Evolutionary conservation across 2,113 vertebrate species (phyloP).

Genomic region (Salvelinus sp.): DNA sequence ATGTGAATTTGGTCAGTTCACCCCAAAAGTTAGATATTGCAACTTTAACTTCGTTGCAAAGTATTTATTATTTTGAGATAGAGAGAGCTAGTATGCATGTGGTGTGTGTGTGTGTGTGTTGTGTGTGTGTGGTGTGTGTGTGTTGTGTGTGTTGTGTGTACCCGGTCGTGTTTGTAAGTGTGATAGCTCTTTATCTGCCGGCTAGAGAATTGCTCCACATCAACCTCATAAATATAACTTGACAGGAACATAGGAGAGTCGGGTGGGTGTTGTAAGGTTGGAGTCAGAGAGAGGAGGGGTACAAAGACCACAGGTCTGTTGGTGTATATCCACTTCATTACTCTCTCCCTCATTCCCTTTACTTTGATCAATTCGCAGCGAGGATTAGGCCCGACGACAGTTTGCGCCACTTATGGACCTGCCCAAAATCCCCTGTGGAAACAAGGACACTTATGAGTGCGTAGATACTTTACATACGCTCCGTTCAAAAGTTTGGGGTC

Average conservation of each 20-base stretch:
- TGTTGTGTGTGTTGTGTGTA: conserved; percentile 24
- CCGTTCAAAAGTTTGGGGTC: too few species aligned
- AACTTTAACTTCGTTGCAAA: too few species aligned
- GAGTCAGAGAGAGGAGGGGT: not conserved
- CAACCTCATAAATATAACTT: conserved; percentile 31
- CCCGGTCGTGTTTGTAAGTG: conserved; percentile 18
- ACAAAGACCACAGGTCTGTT: not conserved
- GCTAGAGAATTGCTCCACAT: conserved; percentile 3
- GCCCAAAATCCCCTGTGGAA: conserved; percentile 82
- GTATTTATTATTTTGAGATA: too few species aligned
- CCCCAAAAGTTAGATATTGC: too few species aligned
- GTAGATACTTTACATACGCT: not conserved
- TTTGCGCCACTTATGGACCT: conserved; percentile 86
- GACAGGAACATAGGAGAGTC: conserved; percentile 34
- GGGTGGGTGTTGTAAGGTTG: not conserved
- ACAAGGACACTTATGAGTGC: conserved; percentile 11
- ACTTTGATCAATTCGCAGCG: conserved; percentile 89
- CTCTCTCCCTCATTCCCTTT: conserved; percentile 82
- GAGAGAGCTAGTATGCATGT: not conserved
- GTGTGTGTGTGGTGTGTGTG: conserved; percentile 19
- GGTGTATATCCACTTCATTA: conserved; percentile 55
- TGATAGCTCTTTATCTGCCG: conserved; percentile 2
- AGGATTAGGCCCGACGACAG: conserved; percentile 78
- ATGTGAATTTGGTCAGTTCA: too few species aligned
- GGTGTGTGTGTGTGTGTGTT: conserved; percentile 23